Conservation (phyloP, 2,797 vertebrate species). For the Sebastes cheni region DNA sequence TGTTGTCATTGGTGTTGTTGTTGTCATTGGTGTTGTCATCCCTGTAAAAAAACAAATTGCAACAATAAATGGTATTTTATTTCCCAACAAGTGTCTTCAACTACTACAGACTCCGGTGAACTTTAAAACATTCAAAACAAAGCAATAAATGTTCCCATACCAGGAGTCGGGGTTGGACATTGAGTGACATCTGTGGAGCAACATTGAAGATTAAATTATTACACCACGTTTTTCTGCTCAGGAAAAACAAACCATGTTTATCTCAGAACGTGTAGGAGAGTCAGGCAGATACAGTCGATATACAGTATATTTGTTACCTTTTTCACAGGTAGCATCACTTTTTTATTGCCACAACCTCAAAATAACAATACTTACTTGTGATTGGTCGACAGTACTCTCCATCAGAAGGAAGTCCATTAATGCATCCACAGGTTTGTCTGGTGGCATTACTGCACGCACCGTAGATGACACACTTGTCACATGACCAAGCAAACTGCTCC, state of each 20-base stretch:
- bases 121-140: not conserved
- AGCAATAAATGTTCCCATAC: not conserved
- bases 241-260: not conserved
- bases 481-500: slow-evolving; percentile 49
- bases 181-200: slow-evolving; percentile 1
- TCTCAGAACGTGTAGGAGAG: not conserved
- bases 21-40: not conserved
- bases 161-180: not conserved
- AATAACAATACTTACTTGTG: slow-evolving; percentile 31
- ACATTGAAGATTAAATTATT: not conserved
- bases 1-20: not conserved
- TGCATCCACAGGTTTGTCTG: slow-evolving; percentile 31
- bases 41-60: not conserved
- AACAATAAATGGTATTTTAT: not conserved
- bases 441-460: slow-evolving; percentile 14
- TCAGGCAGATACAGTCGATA: not conserved
- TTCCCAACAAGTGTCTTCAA: not conserved
- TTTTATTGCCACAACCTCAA: not conserved
- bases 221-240: not conserved
- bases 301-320: not conserved
- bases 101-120: not conserved
- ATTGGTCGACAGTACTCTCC: slow-evolving; percentile 45
- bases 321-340: not conserved
- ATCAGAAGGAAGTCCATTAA: slow-evolving; percentile 40
- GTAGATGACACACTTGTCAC: slow-evolving; percentile 40